Evolutionary conservation across 2,888 invertebrate species (phyloP), one percentile per base, ranked within the genome.

Genomic region (Syrista parreyssii): DNA sequence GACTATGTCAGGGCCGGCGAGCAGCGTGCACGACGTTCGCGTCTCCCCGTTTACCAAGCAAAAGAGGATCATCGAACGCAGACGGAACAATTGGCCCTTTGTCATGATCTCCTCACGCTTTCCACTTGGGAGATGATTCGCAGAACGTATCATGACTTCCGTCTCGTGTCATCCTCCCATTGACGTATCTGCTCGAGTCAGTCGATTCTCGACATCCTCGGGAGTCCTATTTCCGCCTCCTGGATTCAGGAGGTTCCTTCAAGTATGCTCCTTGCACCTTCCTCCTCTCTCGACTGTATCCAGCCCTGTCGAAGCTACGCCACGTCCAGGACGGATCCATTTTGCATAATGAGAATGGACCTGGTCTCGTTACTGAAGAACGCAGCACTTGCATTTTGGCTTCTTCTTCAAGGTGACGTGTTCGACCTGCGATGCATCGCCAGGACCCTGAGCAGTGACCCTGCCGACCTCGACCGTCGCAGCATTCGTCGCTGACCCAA

Each of bases 301-400:
- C 74, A 40, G 40, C 40, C 40, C 40, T 40, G 40, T 40, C 40
- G 40, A 40, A 40, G 40, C 40, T 40, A 15, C 40, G 40, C 40
- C 15, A 6, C 40, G 40, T 40, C 15, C 40, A 40, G 40, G 40
- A 40, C 40, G 40, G 40, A 40, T 40, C 40, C 40, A 40, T 15
- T 40, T 40, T 15, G 4, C 40, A 40, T 6, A 40, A 40, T 6
- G 40, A 40, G 4, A 40, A 40, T 15, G 40, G 40, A 40, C 2
- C 40, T 40, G 40, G 6, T 69, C 82, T 79, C 83, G 85, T 94
- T 97, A 97, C 95, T 97, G 97, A 92, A 97, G 94, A 91, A 96
- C 96, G 94, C 98, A 98, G 94, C 98, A 98, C 92, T 97, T 96
- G 95, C 97, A 97, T 93, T 97, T 97, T 92, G 96, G 97, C 93